Conservation (phyloP, 1,140 invertebrate species). For the Eurosta solidaginis region DNA sequence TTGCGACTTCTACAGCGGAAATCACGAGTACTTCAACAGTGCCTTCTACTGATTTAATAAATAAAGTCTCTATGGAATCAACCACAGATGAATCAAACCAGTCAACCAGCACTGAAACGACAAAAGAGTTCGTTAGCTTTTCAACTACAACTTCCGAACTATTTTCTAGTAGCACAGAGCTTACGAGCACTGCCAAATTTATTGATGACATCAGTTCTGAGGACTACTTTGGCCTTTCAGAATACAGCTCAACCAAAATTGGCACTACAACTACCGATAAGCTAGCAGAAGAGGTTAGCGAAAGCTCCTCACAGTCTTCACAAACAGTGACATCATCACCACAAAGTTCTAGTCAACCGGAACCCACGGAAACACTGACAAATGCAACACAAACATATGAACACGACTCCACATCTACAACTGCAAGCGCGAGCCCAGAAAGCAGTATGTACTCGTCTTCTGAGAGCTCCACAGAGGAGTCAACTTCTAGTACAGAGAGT, state of each 20-base stretch:
- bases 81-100: constrained; percentile 17
- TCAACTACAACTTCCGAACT: background rate
- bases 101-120: background rate
- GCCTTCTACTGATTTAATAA: background rate
- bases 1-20: background rate
- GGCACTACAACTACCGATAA: background rate
- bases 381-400: background rate
- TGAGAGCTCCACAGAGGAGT: background rate
- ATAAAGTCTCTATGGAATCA: background rate
- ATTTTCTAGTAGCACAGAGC: background rate
- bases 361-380: background rate
- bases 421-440: background rate
- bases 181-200: background rate
- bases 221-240: background rate
- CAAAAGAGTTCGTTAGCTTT: background rate
- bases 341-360: background rate
- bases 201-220: background rate
- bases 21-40: background rate
- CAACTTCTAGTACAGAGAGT: background rate
- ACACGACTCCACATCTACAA: background rate
- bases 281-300: background rate
- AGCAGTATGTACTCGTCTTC: background rate
- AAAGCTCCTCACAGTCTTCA: background rate
- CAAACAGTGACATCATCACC: background rate
- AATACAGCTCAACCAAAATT: background rate